Conservation (phyloP, 2,113 vertebrate genomes). For the Centropristis striata region DNA sequence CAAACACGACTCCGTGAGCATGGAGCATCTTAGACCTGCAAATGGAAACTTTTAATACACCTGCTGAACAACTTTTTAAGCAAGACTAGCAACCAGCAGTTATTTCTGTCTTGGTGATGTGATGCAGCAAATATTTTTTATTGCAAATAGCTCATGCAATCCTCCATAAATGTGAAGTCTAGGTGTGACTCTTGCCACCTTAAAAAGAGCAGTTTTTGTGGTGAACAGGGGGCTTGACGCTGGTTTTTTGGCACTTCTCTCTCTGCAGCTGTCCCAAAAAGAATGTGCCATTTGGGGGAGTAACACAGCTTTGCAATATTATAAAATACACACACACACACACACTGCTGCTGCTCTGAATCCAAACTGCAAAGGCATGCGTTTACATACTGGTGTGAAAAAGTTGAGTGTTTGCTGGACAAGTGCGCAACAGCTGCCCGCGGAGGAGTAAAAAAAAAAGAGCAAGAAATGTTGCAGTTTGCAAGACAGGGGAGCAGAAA, state of each 20-base stretch:
- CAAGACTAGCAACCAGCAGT: neutral
- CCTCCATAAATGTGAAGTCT: slow-evolving; percentile 43
- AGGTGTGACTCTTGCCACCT: slow-evolving; percentile 76
- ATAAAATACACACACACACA: neutral
- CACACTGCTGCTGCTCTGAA: neutral
- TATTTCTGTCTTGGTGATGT: neutral
- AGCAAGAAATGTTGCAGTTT: neutral
- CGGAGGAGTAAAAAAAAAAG: neutral
- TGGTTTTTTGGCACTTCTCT: slow-evolving; percentile 49
- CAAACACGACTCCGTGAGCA: slow-evolving; percentile 88
- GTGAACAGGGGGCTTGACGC: slow-evolving; percentile 53
- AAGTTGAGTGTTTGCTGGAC: slow-evolving; percentile 27
- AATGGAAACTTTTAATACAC: slow-evolving; percentile 60
- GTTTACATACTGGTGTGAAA: slow-evolving; percentile 45
- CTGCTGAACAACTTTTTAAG: slow-evolving; percentile 21
- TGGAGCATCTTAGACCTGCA: slow-evolving; percentile 86
- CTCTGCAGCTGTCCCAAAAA: slow-evolving; percentile 57
- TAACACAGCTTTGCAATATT: slow-evolving; percentile 64
- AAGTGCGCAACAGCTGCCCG: slow-evolving; percentile 47
- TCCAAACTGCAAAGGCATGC: slow-evolving; percentile 58
- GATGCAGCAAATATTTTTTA: slow-evolving; percentile 20
- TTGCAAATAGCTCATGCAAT: slow-evolving; percentile 17
- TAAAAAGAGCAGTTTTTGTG: slow-evolving; percentile 54
- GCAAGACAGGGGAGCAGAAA: neutral
- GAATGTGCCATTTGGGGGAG: slow-evolving; percentile 56